Conservation (phyloP, 2,888 invertebrate genomes). For the Stenurella melanura region DNA sequence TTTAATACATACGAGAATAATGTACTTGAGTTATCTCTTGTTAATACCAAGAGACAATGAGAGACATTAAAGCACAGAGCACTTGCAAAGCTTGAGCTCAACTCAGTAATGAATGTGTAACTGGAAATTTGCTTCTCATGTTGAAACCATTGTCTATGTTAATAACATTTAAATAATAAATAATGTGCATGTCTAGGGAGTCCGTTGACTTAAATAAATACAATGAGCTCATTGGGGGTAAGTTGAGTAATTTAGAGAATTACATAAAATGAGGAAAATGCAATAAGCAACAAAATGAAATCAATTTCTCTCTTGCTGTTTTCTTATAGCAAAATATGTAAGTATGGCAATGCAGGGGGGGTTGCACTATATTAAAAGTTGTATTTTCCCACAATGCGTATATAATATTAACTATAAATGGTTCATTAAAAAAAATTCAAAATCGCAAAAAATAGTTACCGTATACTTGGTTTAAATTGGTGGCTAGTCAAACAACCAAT, state of each 20-base stretch:
- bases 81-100: constrained; percentile 1
- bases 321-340: too few relatives aligned
- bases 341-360: too few relatives aligned
- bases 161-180: constrained; percentile 27
- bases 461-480: too few relatives aligned
- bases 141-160: constrained; percentile 11
- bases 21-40: not conserved
- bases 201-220: not conserved
- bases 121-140: constrained; percentile 19
- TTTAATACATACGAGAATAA: constrained; percentile 1
- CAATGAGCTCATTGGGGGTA: not conserved
- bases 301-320: too few relatives aligned
- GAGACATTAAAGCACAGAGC: constrained; percentile 3
- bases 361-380: too few relatives aligned
- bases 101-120: constrained; percentile 5
- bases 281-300: not conserved
- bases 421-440: too few relatives aligned
- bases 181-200: not conserved
- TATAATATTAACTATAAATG: too few relatives aligned
- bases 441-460: too few relatives aligned
- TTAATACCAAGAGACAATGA: constrained; percentile 13
- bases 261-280: not conserved
- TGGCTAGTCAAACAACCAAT: too few relatives aligned
- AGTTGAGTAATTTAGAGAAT: not conserved
- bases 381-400: too few relatives aligned